Evolutionary conservation across 2,888 invertebrate species (phyloP).

Genomic region (Ethmia dodecea): DNA sequence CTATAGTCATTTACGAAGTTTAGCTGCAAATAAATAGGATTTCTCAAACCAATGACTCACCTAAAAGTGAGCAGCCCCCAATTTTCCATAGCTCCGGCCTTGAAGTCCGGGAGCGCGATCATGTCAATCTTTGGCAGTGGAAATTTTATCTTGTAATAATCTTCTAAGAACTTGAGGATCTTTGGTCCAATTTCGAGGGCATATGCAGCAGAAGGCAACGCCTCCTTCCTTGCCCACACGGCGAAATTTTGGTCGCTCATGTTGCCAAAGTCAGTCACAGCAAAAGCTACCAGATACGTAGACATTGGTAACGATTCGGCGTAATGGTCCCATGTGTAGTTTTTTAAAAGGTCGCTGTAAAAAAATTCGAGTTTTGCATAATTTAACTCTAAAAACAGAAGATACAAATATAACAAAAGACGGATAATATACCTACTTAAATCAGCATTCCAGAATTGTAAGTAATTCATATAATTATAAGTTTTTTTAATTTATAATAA

Average conservation of each 20-base stretch:
- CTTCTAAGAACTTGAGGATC: conserved; percentile 83
- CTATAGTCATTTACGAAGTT: no score
- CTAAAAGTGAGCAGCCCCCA: conserved; percentile 89
- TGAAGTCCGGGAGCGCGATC: conserved; percentile 95
- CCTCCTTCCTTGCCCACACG: conserved; percentile 84
- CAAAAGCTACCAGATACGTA: conserved; percentile 92
- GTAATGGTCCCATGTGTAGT: conserved; percentile 88
- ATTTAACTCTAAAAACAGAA: no score
- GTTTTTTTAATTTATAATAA: no score
- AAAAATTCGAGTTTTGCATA: conserved; percentile 5
- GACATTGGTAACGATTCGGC: conserved; percentile 90
- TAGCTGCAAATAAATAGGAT: no score
- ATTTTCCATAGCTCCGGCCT: conserved; percentile 94
- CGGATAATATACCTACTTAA: no score
- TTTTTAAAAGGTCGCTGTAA: conserved; percentile 72
- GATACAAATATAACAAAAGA: no score
- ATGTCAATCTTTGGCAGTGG: conserved; percentile 92
- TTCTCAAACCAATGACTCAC: no score
- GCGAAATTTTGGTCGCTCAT: conserved; percentile 78
- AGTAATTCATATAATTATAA: no score
- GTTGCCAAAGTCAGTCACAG: conserved; percentile 85
- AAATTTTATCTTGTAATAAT: conserved; percentile 86
- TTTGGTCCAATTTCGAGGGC: conserved; percentile 87
- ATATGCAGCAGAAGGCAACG: conserved; percentile 84
- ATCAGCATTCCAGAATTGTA: no score